Percentiles rank a stretch among this genome's conserved stretches.
Evolutionary conservation across 2,888 invertebrate species (phyloP).

Genomic region (Mesopsocus fuscifrons): DNA sequence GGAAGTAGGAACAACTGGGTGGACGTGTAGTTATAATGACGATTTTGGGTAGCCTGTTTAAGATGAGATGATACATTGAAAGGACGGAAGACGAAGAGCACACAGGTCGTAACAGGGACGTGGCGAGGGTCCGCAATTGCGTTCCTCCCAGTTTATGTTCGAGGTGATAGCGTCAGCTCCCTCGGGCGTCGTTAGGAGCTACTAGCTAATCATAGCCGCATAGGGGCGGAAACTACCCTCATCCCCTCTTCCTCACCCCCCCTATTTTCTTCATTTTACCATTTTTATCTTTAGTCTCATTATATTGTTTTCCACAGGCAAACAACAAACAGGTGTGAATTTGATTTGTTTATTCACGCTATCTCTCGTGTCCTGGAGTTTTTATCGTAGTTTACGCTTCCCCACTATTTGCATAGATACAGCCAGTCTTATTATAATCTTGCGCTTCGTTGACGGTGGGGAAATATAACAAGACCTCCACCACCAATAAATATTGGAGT

Average conservation of each 20-base stretch:
- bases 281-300: background rate
- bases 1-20: too few relatives aligned
- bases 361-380: background rate
- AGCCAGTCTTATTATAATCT: too few relatives aligned
- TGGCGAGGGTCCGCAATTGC: constrained; percentile 5
- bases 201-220: constrained; percentile 10
- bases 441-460: too few relatives aligned
- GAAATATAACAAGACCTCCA: too few relatives aligned
- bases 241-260: too few relatives aligned
- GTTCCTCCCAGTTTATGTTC: constrained; percentile 1
- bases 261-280: background rate
- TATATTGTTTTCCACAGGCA: background rate
- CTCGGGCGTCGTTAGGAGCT: constrained; percentile 8
- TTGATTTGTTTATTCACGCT: background rate
- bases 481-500: too few relatives aligned
- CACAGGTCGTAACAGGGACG: background rate
- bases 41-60: too few relatives aligned
- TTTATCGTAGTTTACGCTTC: background rate
- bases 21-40: too few relatives aligned
- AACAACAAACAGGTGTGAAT: background rate
- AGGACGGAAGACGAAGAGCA: too few relatives aligned
- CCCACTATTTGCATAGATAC: too few relatives aligned
- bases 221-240: constrained; percentile 6
- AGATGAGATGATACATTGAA: too few relatives aligned
- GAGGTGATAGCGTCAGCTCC: constrained; percentile 4